Percentiles rank a stretch among this genome's conserved stretches.
phyloP scores from a whole-genome alignment of 2,888 invertebrate genomes.

The Coelinius sp. region DNA sequence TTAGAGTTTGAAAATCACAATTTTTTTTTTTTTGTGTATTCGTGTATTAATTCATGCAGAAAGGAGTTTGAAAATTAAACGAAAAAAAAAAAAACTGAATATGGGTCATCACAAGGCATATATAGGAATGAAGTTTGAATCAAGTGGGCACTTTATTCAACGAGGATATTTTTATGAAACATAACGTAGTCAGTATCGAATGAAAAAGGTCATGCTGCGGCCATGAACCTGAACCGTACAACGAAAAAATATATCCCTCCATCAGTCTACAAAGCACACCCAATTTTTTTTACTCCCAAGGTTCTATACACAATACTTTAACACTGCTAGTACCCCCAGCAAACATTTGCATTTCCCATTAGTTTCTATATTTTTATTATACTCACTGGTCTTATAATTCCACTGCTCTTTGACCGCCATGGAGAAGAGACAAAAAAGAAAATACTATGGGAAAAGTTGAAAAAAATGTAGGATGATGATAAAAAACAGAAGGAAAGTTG shows the following conservation, averaged over 20 bases:
- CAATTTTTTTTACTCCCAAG: not conserved
- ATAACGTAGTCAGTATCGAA: not conserved
- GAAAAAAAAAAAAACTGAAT: no score
- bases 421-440: slow-evolving; percentile 1
- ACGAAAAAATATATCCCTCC: no score
- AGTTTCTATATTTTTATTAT: slow-evolving; percentile 13
- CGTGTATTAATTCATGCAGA: not conserved
- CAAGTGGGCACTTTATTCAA: not conserved
- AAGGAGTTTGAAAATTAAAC: not conserved
- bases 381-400: slow-evolving; percentile 3
- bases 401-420: slow-evolving; percentile 12
- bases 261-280: not conserved
- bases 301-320: not conserved
- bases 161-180: not conserved
- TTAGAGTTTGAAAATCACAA: not conserved
- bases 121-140: not conserved
- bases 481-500: slow-evolving; percentile 23
- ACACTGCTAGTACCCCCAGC: not conserved
- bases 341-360: slow-evolving; percentile 17
- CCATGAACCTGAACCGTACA: not conserved
- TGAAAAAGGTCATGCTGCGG: not conserved
- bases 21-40: not conserved
- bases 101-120: not conserved
- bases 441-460: not conserved
- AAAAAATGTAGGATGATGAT: slow-evolving; percentile 1